These are phyloP conservation scores for Biston stratarius DNA, from an alignment of 2,888 invertebrate genomes.

Conservation along the genomic window DNA sequence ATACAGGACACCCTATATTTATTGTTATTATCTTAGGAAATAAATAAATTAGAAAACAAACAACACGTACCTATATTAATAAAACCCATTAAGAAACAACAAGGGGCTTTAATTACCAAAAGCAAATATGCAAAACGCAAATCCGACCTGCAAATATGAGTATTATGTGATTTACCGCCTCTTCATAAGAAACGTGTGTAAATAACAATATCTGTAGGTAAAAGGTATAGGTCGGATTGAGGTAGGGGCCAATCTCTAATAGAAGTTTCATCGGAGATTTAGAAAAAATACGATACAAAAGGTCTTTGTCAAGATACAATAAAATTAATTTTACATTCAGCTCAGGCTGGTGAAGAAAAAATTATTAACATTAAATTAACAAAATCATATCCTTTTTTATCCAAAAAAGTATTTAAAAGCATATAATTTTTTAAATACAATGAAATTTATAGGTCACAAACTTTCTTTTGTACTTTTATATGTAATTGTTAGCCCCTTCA, in stretches of 20 bases:
- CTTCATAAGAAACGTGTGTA: conserved; percentile 71
- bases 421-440: too few relatives aligned
- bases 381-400: too few relatives aligned
- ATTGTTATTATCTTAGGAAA: not conserved
- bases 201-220: conserved; percentile 62
- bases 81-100: conserved; percentile 37
- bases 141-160: conserved; percentile 57
- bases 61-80: conserved; percentile 28
- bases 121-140: conserved; percentile 64
- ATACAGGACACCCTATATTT: not conserved
- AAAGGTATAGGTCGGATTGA: not conserved
- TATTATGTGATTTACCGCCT: conserved; percentile 66
- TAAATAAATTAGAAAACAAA: conserved; percentile 35
- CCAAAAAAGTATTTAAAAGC: too few relatives aligned
- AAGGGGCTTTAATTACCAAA: conserved; percentile 57
- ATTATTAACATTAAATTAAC: too few relatives aligned
- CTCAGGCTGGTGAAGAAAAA: too few relatives aligned
- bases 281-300: not conserved
- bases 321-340: too few relatives aligned
- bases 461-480: not conserved
- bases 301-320: not conserved
- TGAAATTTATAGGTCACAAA: too few relatives aligned
- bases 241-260: not conserved
- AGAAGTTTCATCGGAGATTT: too few relatives aligned
- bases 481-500: not conserved